These are phyloP conservation scores for Sebastes hubbsi DNA, from an alignment of 2,797 vertebrate genomes.

Conservation along the genomic window DNA sequence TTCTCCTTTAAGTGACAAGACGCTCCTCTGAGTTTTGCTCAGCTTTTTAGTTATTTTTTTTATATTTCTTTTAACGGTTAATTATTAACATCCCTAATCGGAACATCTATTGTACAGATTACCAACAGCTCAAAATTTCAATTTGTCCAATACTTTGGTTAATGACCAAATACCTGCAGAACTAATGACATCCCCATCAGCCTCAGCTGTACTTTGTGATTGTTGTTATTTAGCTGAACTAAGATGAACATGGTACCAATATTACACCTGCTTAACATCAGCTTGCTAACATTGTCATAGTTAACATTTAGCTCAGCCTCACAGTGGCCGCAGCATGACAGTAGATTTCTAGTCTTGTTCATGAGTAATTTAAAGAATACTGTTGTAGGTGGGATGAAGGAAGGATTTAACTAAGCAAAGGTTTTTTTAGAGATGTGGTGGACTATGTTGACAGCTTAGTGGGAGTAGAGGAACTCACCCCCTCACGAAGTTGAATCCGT, in stretches of 20 bases:
- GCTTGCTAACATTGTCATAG: not conserved
- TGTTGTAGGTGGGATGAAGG: not conserved
- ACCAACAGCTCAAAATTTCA: too few species aligned
- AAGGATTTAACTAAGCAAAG: not conserved
- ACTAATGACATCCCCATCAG: too few species aligned
- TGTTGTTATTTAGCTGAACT: not conserved
- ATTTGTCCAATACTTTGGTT: too few species aligned
- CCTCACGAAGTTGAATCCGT: constrained; percentile 96
- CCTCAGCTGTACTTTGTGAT: too few species aligned
- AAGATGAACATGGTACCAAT: too few species aligned
- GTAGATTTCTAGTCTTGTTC: not conserved
- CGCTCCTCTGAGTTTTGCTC: too few species aligned
- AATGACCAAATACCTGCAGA: too few species aligned
- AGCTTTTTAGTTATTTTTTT: too few species aligned
- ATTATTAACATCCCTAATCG: too few species aligned
- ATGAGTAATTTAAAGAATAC: not conserved
- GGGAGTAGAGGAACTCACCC: constrained; percentile 83
- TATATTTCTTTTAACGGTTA: too few species aligned
- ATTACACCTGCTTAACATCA: not conserved
- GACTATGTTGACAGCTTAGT: not conserved
- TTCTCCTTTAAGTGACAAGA: too few species aligned
- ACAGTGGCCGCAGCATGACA: not conserved
- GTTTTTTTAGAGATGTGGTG: not conserved
- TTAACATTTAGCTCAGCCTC: not conserved
- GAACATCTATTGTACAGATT: too few species aligned